Conservation (phyloP, 2,888 invertebrate species). For the Diaphora mendica region DNA sequence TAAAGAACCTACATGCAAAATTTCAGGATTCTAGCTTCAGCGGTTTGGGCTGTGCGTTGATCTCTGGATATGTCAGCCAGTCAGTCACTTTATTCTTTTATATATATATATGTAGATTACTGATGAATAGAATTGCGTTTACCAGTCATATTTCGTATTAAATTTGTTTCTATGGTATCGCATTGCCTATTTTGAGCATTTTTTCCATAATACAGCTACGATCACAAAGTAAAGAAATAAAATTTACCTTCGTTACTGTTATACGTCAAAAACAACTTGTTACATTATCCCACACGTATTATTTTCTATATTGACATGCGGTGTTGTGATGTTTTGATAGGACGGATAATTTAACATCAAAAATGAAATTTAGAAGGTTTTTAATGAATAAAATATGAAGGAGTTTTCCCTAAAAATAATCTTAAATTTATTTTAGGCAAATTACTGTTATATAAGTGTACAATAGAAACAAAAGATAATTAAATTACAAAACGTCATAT, state of each 20-base stretch:
- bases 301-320: conserved; percentile 20
- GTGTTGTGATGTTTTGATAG: conserved; percentile 13
- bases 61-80: too few relatives aligned
- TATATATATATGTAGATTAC: too few relatives aligned
- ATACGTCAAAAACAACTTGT: conserved; percentile 14
- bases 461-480: too few relatives aligned
- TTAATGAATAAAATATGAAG: conserved; percentile 28
- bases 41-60: too few relatives aligned
- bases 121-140: neutral
- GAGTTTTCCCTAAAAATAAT: neutral
- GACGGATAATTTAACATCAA: conserved; percentile 7
- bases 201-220: neutral
- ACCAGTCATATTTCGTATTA: neutral
- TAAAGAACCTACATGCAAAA: too few relatives aligned
- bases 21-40: too few relatives aligned
- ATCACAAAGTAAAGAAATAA: neutral
- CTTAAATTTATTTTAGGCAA: neutral
- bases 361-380: conserved; percentile 16
- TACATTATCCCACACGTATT: conserved; percentile 4
- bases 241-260: conserved; percentile 2
- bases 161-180: neutral
- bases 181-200: neutral
- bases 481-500: too few relatives aligned
- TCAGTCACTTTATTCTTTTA: too few relatives aligned
- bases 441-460: neutral